phyloP scores from a whole-genome alignment of 2,797 vertebrate genomes.

The Lepilemur septentrionalis region DNA sequence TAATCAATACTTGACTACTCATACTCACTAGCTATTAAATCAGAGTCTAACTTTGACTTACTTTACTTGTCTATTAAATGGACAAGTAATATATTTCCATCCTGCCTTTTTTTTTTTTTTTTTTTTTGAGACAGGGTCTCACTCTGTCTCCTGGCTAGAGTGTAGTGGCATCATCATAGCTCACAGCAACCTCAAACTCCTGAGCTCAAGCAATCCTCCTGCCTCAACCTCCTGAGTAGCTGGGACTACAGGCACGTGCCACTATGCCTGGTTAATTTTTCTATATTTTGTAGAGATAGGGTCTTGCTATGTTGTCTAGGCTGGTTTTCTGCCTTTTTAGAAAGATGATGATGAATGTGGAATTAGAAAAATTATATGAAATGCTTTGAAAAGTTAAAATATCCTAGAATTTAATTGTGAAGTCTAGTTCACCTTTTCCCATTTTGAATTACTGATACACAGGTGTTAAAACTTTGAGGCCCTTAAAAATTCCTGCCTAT shows the following conservation, averaged over 20 bases:
- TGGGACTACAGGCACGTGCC: background rate
- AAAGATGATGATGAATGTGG: background rate
- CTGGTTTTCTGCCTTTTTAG: background rate
- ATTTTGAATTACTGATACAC: background rate
- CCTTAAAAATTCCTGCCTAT: background rate
- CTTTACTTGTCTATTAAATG: background rate
- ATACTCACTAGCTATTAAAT: background rate
- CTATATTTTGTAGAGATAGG: background rate
- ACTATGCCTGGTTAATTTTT: background rate
- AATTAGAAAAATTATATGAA: background rate
- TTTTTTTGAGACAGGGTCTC: background rate
- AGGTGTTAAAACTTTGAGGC: background rate
- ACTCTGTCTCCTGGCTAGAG: background rate
- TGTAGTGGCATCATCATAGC: background rate
- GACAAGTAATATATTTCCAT: background rate
- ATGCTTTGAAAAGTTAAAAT: background rate
- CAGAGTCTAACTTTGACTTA: background rate
- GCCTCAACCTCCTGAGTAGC: background rate
- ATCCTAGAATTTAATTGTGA: background rate
- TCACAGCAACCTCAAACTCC: background rate
- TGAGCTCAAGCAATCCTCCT: background rate
- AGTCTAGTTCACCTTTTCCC: background rate
- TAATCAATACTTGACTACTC: background rate
- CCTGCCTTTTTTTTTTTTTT: background rate
- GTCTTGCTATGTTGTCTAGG: background rate